Percentiles rank a stretch among this genome's conserved stretches.
phyloP scores from a whole-genome alignment of 2,797 vertebrate species.

The Acanthurus leucopareius region DNA sequence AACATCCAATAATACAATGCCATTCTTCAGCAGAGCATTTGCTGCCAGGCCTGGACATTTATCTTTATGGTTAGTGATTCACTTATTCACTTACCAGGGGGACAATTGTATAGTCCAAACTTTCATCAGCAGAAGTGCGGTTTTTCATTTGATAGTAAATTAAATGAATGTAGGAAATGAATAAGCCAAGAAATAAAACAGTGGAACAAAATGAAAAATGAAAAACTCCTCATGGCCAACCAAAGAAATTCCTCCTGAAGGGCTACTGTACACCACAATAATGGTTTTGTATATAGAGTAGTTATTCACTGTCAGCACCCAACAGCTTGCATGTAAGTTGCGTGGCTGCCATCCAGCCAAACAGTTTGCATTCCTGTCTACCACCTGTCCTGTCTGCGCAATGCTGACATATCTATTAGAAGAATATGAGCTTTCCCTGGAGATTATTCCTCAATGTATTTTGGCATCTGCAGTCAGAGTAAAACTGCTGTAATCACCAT shows the following conservation, averaged over 20 bases:
- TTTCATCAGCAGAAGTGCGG: conserved; percentile 65
- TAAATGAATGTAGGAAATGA: conserved; percentile 57
- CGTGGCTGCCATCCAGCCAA: conserved; percentile 58
- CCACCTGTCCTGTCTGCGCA: conserved; percentile 67
- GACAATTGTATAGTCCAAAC: conserved; percentile 48
- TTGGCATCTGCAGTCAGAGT: conserved; percentile 45
- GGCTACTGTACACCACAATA: conserved; percentile 24
- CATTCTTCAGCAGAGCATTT: conserved; percentile 73
- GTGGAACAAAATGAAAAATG: conserved; percentile 46
- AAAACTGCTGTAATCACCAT: conserved; percentile 54
- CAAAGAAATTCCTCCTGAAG: conserved; percentile 30
- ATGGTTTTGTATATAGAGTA: conserved; percentile 38
- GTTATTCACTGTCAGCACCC: conserved; percentile 61
- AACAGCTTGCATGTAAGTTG: conserved; percentile 72
- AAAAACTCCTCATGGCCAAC: conserved; percentile 24
- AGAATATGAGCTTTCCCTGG: conserved; percentile 42
- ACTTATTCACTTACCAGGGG: conserved; percentile 62
- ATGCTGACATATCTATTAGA: conserved; percentile 59
- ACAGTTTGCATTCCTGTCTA: conserved; percentile 56
- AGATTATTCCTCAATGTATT: conserved; percentile 58
- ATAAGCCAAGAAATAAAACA: conserved; percentile 43
- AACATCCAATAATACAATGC: conserved; percentile 65
- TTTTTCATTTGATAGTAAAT: conserved; percentile 68
- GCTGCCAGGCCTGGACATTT: conserved; percentile 66
- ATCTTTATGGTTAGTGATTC: conserved; percentile 70